Evolutionary conservation across 1,140 invertebrate genomes (phyloP).

Genomic region (Mycetomoellerius zeteki): DNA sequence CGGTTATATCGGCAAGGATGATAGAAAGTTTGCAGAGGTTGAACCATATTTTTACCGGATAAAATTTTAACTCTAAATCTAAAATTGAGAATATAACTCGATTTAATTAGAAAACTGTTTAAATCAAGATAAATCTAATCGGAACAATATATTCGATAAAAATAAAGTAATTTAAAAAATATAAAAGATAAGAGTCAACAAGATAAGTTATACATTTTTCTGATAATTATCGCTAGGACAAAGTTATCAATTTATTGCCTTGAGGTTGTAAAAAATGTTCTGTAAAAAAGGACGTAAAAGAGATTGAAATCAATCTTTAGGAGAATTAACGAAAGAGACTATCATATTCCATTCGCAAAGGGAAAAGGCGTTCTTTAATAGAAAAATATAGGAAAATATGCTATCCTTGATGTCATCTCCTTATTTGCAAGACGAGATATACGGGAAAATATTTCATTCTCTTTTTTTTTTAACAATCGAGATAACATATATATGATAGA

Average conservation of each 20-base stretch:
- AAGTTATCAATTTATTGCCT: slow-evolving; percentile 9
- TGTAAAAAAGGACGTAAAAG: background rate
- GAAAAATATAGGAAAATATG: slow-evolving; percentile 1
- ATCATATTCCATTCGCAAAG: background rate
- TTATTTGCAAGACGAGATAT: background rate
- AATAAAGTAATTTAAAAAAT: background rate
- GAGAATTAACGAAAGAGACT: background rate
- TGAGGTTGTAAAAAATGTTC: background rate
- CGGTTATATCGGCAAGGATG: background rate
- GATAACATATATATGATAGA: background rate
- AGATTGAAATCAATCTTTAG: slow-evolving; percentile 3
- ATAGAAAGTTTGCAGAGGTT: background rate
- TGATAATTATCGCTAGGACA: background rate
- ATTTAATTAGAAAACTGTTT: background rate
- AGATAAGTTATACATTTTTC: background rate
- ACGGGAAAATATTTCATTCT: background rate
- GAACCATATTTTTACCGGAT: background rate
- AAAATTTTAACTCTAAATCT: background rate
- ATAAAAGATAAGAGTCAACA: background rate
- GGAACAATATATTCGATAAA: background rate
- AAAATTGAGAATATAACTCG: background rate
- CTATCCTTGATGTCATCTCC: background rate
- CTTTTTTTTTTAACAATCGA: background rate
- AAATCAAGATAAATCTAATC: background rate
- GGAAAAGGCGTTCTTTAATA: background rate